These are phyloP conservation scores for Hipparchia sbordonii DNA, from an alignment of 2,888 invertebrate species.

Conservation along the genomic window DNA sequence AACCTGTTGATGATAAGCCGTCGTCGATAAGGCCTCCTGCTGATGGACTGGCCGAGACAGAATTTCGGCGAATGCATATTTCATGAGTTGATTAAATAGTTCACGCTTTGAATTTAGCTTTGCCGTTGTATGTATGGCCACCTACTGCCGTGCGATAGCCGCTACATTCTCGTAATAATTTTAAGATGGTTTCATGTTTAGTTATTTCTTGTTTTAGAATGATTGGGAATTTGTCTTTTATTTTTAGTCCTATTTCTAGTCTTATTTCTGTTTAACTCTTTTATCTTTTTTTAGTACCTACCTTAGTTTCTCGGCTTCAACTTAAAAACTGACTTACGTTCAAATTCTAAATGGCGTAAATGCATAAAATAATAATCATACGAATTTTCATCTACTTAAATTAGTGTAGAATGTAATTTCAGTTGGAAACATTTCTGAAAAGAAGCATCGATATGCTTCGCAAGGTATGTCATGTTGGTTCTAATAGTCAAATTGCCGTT, in stretches of 20 bases:
- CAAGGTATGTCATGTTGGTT: too few species aligned
- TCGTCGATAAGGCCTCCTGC: slow-evolving; percentile 75
- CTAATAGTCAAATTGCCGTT: too few species aligned
- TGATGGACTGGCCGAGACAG: slow-evolving; percentile 76
- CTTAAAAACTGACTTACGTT: too few species aligned
- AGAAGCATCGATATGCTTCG: too few species aligned
- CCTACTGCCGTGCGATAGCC: slow-evolving; percentile 50
- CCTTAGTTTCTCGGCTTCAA: too few species aligned
- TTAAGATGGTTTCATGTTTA: slow-evolving; percentile 42
- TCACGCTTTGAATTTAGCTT: slow-evolving; percentile 70
- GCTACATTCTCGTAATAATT: slow-evolving; percentile 52
- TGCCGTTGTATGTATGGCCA: slow-evolving; percentile 52
- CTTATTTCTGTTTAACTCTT: not conserved
- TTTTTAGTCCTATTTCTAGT: not conserved
- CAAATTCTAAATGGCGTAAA: too few species aligned
- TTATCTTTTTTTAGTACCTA: not conserved
- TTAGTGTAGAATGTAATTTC: too few species aligned
- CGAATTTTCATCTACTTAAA: too few species aligned
- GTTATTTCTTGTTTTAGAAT: slow-evolving; percentile 38
- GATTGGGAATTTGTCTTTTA: not conserved
- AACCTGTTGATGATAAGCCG: slow-evolving; percentile 83
- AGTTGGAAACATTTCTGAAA: too few species aligned
- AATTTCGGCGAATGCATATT: slow-evolving; percentile 81
- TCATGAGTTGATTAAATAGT: slow-evolving; percentile 82
- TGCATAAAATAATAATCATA: too few species aligned